Evolutionary conservation across 2,797 vertebrate species (phyloP).

Genomic region (Fringilla coelebs): DNA sequence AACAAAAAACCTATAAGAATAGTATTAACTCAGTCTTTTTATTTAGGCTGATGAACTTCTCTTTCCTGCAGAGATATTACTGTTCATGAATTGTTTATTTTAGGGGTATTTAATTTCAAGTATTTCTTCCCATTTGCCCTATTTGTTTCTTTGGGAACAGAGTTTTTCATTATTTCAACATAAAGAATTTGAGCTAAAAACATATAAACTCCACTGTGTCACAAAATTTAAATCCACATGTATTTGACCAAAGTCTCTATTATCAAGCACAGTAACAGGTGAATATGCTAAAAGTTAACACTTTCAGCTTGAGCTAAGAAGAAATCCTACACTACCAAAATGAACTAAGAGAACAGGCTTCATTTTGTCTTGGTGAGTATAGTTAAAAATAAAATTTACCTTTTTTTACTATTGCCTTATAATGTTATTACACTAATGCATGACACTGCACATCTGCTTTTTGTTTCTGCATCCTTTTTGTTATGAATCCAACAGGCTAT

Average conservation of each 20-base stretch:
- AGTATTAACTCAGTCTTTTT: constrained; percentile 18
- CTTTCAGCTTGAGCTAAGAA: not conserved
- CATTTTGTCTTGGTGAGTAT: constrained; percentile 6
- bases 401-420: constrained; percentile 47
- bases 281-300: not conserved
- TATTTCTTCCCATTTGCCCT: not conserved
- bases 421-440: constrained; percentile 61
- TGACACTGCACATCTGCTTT: constrained; percentile 51
- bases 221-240: not conserved
- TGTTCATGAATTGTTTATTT: constrained; percentile 18
- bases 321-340: constrained; percentile 27
- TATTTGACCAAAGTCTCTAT: not conserved
- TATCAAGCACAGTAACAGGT: not conserved
- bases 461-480: constrained; percentile 57
- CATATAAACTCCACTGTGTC: not conserved
- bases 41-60: not conserved
- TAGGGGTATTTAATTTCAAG: not conserved
- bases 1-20: not conserved
- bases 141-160: not conserved
- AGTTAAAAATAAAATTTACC: not conserved
- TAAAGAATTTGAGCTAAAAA: constrained; percentile 1
- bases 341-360: constrained; percentile 12
- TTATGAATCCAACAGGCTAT: constrained; percentile 49
- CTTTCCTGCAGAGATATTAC: constrained; percentile 15
- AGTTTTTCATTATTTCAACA: not conserved